These are phyloP conservation scores for Thecocarcelia acutangulata DNA, from an alignment of 2,888 invertebrate species.

Conservation along the genomic window DNA sequence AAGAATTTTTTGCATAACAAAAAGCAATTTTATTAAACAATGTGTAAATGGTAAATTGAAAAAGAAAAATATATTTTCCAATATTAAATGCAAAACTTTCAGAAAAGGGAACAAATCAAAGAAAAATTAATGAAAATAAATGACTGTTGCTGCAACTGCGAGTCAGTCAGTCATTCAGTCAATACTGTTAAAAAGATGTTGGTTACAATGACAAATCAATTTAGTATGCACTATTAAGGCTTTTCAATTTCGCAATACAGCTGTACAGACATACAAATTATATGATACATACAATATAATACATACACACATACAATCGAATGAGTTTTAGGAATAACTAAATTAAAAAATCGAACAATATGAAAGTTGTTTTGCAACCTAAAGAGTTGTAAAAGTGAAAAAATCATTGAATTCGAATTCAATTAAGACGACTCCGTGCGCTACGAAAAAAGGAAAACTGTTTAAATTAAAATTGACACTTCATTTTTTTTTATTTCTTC, in stretches of 20 bases:
- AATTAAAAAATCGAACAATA: not conserved
- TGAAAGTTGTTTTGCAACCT: not conserved
- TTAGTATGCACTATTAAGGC: constrained; percentile 49
- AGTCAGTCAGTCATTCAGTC: constrained; percentile 47
- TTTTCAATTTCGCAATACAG: not conserved
- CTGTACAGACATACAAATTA: no score
- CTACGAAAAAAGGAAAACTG: constrained; percentile 27
- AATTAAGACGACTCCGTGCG: constrained; percentile 54
- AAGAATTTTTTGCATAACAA: constrained; percentile 57
- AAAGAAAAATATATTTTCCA: constrained; percentile 37
- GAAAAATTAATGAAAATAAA: constrained; percentile 45
- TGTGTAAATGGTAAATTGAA: constrained; percentile 38
- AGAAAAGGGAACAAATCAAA: constrained; percentile 9
- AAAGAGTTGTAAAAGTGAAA: constrained; percentile 27
- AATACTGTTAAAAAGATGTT: no score
- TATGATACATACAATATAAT: not conserved
- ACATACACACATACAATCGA: not conserved
- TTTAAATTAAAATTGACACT: constrained; percentile 64
- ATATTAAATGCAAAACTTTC: constrained; percentile 41
- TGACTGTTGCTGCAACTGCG: constrained; percentile 19
- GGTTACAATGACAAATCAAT: constrained; percentile 63
- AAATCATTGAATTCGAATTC: constrained; percentile 54
- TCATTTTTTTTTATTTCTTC: constrained; percentile 4
- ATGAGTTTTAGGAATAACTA: not conserved
- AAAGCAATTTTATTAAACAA: constrained; percentile 61